These are phyloP conservation scores for Pachyseris speciosa DNA, from an alignment of 64 coral and sea anemone species.

Conservation along the genomic window DNA sequence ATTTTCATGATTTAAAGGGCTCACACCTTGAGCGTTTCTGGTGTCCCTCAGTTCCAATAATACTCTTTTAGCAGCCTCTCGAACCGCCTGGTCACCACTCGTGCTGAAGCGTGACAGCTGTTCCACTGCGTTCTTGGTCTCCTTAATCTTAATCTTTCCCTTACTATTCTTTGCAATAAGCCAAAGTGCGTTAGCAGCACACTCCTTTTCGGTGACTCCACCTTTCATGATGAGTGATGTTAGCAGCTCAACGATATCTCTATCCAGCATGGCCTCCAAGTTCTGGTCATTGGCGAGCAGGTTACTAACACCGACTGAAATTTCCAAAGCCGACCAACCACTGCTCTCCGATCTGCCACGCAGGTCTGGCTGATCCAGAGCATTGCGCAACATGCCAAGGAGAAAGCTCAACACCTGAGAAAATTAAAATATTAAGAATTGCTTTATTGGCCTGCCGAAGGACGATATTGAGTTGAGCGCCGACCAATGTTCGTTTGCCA, in stretches of 20 bases:
- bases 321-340: slow-evolving; percentile 43
- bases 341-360: not conserved
- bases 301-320: slow-evolving; percentile 21
- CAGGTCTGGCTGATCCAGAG: too few species aligned
- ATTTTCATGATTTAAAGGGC: too few species aligned
- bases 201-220: slow-evolving; percentile 56
- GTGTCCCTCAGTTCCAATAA: slow-evolving; percentile 9
- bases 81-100: slow-evolving; percentile 11
- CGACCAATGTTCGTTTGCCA: too few species aligned
- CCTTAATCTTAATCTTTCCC: slow-evolving; percentile 29
- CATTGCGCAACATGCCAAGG: too few species aligned
- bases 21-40: not conserved
- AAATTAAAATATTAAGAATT: too few species aligned
- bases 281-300: slow-evolving; percentile 27
- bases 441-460: too few species aligned
- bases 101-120: too few species aligned
- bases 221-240: slow-evolving; percentile 56
- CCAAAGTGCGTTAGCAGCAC: slow-evolving; percentile 80
- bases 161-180: slow-evolving; percentile 57
- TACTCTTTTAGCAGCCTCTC: slow-evolving; percentile 41
- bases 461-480: too few species aligned
- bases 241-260: slow-evolving; percentile 51
- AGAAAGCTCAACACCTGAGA: too few species aligned
- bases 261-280: slow-evolving; percentile 27
- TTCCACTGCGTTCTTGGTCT: not conserved